Conservation (phyloP, 2,113 vertebrate species). For the Orthonyx spaldingii region DNA sequence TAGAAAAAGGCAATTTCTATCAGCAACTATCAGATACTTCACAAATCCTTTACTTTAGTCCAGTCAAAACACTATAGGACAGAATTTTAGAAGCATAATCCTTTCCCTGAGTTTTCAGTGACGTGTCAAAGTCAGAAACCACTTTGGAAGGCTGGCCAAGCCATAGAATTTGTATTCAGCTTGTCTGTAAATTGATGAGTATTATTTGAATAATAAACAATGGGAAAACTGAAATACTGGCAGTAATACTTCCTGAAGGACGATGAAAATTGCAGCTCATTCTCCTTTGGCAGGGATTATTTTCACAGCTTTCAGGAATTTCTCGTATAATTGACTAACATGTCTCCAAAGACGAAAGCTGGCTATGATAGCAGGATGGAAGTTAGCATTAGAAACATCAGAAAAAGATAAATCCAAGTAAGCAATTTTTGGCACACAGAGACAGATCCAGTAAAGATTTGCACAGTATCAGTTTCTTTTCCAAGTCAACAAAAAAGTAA, state of each 20-base stretch:
- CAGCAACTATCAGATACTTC: background rate
- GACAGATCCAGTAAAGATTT: background rate
- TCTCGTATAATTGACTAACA: background rate
- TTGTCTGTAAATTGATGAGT: background rate
- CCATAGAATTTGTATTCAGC: background rate
- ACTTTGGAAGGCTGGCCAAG: background rate
- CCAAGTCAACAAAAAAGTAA: background rate
- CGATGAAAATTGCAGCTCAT: background rate
- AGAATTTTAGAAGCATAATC: background rate
- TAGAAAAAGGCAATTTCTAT: background rate
- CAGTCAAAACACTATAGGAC: background rate
- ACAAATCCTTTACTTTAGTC: background rate
- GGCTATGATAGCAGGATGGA: background rate
- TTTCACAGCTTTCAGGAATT: background rate
- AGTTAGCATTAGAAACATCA: background rate
- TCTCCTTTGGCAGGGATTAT: background rate
- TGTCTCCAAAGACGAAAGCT: slow-evolving; percentile 10
- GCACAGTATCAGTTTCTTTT: background rate
- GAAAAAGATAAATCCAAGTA: background rate
- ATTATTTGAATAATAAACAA: background rate
- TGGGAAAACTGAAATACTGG: background rate
- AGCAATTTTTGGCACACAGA: background rate
- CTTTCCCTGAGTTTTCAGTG: background rate
- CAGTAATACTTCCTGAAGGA: background rate
- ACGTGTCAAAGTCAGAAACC: background rate